Percentiles rank a stretch among this genome's conserved stretches.
phyloP scores from a whole-genome alignment of 2,888 invertebrate genomes.

The Mactromeris polynyma region DNA sequence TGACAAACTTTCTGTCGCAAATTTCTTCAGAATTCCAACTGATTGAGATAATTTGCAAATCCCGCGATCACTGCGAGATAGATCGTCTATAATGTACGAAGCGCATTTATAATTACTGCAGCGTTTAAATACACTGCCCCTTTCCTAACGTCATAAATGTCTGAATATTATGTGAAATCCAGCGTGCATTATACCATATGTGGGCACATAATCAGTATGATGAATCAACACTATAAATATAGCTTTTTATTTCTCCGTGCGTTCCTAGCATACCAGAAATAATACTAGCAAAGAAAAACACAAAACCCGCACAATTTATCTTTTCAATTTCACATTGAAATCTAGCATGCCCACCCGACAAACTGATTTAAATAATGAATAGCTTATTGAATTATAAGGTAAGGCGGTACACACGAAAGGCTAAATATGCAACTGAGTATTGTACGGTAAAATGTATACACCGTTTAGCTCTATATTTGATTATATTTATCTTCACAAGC shows the following conservation, averaged over 20 bases:
- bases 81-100: neutral
- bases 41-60: neutral
- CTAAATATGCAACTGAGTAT: slow-evolving; percentile 15
- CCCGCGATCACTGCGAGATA: neutral
- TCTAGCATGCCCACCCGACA: slow-evolving; percentile 22
- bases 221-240: slow-evolving; percentile 25
- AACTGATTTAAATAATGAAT: slow-evolving; percentile 25
- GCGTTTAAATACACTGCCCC: neutral
- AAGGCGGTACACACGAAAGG: slow-evolving; percentile 30
- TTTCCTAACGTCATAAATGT: neutral
- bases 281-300: slow-evolving; percentile 12
- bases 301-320: slow-evolving; percentile 21
- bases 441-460: neutral
- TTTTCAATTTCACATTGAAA: slow-evolving; percentile 25
- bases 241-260: slow-evolving; percentile 15
- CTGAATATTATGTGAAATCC: slow-evolving; percentile 18
- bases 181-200: slow-evolving; percentile 31
- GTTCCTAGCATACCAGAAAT: slow-evolving; percentile 37
- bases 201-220: slow-evolving; percentile 21
- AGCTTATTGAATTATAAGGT: slow-evolving; percentile 30
- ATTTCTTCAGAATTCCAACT: neutral
- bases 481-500: slow-evolving; percentile 13
- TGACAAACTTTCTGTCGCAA: neutral
- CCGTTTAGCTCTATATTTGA: neutral
- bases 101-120: neutral